phyloP scores from a whole-genome alignment of 2,113 vertebrate genomes.

The Falcunculus frontatus region DNA sequence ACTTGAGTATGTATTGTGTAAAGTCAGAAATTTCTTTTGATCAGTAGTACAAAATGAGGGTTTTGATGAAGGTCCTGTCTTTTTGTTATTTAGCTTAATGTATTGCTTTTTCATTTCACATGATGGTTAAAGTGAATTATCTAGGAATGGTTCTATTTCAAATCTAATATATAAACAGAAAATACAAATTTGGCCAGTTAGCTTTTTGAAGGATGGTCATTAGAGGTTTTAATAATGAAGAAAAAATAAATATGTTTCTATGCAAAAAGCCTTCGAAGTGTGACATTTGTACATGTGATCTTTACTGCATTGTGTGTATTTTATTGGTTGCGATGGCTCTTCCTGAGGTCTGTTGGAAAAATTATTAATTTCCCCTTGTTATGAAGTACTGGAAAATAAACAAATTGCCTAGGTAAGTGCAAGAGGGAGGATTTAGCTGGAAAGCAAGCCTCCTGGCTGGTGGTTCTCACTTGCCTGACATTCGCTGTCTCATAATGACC shows the following conservation, averaged over 20 bases:
- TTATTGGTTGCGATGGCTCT: not conserved
- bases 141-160: not conserved
- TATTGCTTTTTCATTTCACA: not conserved
- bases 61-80: not conserved
- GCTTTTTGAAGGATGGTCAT: not conserved
- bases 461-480: not conserved
- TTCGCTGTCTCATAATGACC: not conserved
- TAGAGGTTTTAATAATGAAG: not conserved
- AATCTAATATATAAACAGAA: not conserved
- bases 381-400: not conserved
- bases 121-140: not conserved
- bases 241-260: not conserved
- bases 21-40: not conserved
- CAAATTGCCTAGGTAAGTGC: not conserved
- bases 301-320: not conserved
- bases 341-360: not conserved
- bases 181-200: not conserved
- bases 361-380: not conserved
- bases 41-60: not conserved
- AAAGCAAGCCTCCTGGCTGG: not conserved
- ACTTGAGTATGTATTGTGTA: not conserved
- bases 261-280: not conserved
- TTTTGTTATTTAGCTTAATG: not conserved
- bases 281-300: not conserved
- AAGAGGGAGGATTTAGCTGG: not conserved